Evolutionary conservation across 2,113 vertebrate species (phyloP), one percentile per base, ranked within the genome.

Genomic region (human): DNA sequence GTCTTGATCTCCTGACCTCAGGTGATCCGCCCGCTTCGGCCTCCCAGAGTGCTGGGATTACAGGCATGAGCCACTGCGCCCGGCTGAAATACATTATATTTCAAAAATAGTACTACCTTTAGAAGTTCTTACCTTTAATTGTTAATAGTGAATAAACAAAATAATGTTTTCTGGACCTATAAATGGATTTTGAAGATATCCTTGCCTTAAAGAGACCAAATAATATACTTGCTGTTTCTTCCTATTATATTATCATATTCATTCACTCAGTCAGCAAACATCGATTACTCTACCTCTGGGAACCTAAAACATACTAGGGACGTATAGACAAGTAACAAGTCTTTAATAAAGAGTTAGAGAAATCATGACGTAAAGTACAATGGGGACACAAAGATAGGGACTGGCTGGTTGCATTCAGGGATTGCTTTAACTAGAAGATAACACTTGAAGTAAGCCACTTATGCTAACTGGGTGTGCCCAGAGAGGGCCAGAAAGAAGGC

Each of bases 161-260:
- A 57, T 23, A 45, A 50, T n/a, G 5, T 75, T 95, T 78, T 95
- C 82, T 90, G 50, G 38, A 40, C 20, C 45, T 90, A 11, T 82
- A 82, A 52, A n/a, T 96, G 59, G 38, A 82, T 93, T 97, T 97
- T 79, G 18, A 86, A 52, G 50, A 3, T 78, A 75, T 68, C 23
- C 52, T 97, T 91, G 6, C 17, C 78, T 89, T 78, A 61, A 8
- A 43, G 72, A 84, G 16, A 84, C 48, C 48, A 95, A 90, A 61
- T 57, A 66, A 80, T 68, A 9, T 7, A 48, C 43, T 73, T 90
- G 35, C 25, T 59, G 7, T 84, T 94, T 90, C 72, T 57, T 84
- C 43, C 52, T 93, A 5, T 45, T 35, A 48, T 66, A 57, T 83
- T 75, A n/a, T 35, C 59, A 35, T 83, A 73, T 89, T 86, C 18